Evolutionary conservation across 2,888 invertebrate species (phyloP), one percentile per base, ranked within the genome.

Genomic region (Sminthurides aquaticus): DNA sequence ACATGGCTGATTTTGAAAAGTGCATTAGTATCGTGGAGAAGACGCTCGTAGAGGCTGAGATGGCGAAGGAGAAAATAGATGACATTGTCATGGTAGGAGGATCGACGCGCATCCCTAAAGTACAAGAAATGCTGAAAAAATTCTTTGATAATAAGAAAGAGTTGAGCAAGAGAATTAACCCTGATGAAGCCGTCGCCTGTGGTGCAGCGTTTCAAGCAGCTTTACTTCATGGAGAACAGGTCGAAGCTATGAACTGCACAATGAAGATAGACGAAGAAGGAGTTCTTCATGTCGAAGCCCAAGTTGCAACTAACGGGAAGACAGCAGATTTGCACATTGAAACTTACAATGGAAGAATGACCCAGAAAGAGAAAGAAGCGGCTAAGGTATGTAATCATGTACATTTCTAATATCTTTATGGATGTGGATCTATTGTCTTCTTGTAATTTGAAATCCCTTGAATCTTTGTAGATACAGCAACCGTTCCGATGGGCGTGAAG

Each of bases 181-280:
- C 84, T 2, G 87, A 89, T 76, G 91, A 92, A 79, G 89, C 89
- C 0, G 89, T 90, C 1, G 89, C 89, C 0, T 89, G 87, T 76
- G 88, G 88, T 22, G 88, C 88, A 0, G 87, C 88, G 0, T 84
- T 87, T 0, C 87, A 88, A 76, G 87, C 87, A 0, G 87, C 87
- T 2, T 86, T 88, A 71, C 78, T 89, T 55, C 60, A 66, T 52
- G 70, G 70, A 1, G 26, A 58, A 43, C 49, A 64, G 25, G 27
- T 34, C 1, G 94, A 86, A 70, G 94, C 85, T 81, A 95, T 87
- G 81, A 95, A 90, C 79, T 89, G 90, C 49, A 90, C 89, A 60
- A 90, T 90, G 79, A 89, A 87, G 59, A 88, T 89, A 76, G 95
- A 96, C 78, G 95, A 94, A 67, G 95, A 98, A 81, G 97, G 97